Base-by-base conservation (phyloP, 2,797 vertebrate genomes). In the Telmatherina bonti region DNA sequence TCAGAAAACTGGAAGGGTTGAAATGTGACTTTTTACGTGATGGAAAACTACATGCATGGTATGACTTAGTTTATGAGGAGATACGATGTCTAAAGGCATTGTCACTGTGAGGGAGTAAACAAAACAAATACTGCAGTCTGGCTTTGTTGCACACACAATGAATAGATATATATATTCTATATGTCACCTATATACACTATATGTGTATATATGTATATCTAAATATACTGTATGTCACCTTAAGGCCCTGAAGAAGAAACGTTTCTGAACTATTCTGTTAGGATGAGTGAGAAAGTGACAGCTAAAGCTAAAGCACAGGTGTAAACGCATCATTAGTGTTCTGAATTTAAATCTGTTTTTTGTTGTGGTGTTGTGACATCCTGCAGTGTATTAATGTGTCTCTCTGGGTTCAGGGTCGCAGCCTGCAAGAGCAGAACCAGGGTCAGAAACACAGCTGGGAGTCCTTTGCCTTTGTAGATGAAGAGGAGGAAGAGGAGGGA, bases 401-500 rank as follows among this genome's bases (percentile, higher is more conserved):
- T 27, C 12, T n/a, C 12, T 81, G 76, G 26, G 26, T 74, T 72
- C 73, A 89, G 22, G 94, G 91, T 43, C 83, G 84, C 61, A 88
- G 80, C 69, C 84, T 91, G 7, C 86, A 88, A 87, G 85, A 87
- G 59, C 89, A 91, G 71, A 86, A 73, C 63, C 68, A 51, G 72
- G 68, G 70, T 83, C 85, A 66, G 49, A 90, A 69, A 72, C 93
- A 91, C 83, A 94, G 95, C 72, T 95, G 90, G 0, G 96, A 97
- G 75, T 96, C 96, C 6, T 96, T 98, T 3, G 93, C 94, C 76
- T 98, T 95, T 4, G 95, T 97, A 0, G 96, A 98, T 70, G 97
- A 98, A 70, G 96, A 97, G 41, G 91, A 83, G 3, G 96, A 96
- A 57, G 96, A 91, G 74, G 89, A 72, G 0, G 94, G 86, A 8